Percentiles rank a stretch among this genome's conserved stretches.
Evolutionary conservation across 2,113 vertebrate species (phyloP).

Genomic region (Dromaius novaehollandiae): DNA sequence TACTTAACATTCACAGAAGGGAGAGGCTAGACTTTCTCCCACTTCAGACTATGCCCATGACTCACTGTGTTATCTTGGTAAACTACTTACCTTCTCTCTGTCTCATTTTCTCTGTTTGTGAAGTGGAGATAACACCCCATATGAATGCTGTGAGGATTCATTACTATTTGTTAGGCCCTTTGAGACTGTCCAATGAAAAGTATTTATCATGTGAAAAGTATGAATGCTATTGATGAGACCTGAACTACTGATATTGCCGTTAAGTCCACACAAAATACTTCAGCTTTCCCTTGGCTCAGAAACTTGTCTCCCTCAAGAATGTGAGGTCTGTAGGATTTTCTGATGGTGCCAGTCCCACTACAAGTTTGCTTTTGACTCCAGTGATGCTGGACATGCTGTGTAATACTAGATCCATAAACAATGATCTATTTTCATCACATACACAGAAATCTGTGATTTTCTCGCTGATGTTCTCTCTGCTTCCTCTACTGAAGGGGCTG

Average conservation of each 20-base stretch:
- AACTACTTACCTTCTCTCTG: conserved; percentile 1
- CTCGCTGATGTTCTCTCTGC: neutral
- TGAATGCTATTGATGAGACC: conserved; percentile 8
- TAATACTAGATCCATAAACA: neutral
- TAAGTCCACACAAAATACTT: neutral
- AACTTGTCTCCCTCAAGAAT: neutral
- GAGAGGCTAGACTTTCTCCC: neutral
- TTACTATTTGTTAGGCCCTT: neutral
- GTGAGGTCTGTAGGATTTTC: neutral
- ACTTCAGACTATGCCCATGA: conserved; percentile 11
- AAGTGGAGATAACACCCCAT: neutral
- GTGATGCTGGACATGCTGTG: neutral
- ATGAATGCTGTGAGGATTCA: neutral
- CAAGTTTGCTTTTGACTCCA: neutral
- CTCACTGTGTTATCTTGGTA: conserved; percentile 4
- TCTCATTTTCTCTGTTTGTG: neutral
- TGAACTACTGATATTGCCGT: neutral
- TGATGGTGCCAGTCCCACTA: neutral
- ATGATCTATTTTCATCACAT: neutral
- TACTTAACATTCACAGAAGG: neutral
- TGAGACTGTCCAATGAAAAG: neutral
- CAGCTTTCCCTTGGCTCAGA: neutral
- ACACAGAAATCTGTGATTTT: neutral
- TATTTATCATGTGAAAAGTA: neutral
- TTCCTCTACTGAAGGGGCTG: neutral